Evolutionary conservation across 1,140 invertebrate genomes (phyloP).

Genomic region (Drosophila kohkoa): DNA sequence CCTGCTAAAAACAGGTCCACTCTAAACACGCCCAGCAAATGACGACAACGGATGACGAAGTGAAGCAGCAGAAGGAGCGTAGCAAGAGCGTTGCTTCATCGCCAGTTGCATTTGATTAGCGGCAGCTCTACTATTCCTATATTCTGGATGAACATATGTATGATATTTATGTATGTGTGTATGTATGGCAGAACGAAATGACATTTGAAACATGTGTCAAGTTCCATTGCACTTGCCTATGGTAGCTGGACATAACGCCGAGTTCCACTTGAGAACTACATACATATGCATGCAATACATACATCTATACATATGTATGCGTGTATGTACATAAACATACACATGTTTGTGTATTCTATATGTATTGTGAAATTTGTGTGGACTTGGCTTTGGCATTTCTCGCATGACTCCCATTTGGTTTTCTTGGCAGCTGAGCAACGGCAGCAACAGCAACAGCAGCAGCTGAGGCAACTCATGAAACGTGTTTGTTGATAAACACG

Average conservation of each 20-base stretch:
- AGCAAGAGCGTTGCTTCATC: conserved; percentile 32
- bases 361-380: conserved; percentile 31
- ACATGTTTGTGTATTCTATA: conserved; percentile 11
- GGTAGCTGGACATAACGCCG: conserved; percentile 45
- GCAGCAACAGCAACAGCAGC: conserved; percentile 20
- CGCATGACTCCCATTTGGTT: conserved; percentile 58
- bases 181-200: conserved; percentile 53
- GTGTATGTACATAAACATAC: background rate
- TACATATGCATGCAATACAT: background rate
- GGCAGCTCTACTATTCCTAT: conserved; percentile 34
- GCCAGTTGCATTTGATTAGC: conserved; percentile 76
- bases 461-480: conserved; percentile 66
- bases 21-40: conserved; percentile 19
- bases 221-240: conserved; percentile 71
- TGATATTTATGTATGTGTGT: background rate
- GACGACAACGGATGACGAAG: conserved; percentile 2
- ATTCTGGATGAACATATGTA: conserved; percentile 9
- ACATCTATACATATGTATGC: background rate
- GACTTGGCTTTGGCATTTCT: conserved; percentile 68
- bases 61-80: conserved; percentile 14
- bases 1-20: conserved; percentile 41
- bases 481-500: conserved; percentile 82
- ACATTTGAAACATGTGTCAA: conserved; percentile 78
- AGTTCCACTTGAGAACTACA: conserved; percentile 3
- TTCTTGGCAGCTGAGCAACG: conserved; percentile 52